These are phyloP conservation scores for Ferrisia virgata DNA, from an alignment of 2,888 invertebrate species.

Conservation along the genomic window DNA sequence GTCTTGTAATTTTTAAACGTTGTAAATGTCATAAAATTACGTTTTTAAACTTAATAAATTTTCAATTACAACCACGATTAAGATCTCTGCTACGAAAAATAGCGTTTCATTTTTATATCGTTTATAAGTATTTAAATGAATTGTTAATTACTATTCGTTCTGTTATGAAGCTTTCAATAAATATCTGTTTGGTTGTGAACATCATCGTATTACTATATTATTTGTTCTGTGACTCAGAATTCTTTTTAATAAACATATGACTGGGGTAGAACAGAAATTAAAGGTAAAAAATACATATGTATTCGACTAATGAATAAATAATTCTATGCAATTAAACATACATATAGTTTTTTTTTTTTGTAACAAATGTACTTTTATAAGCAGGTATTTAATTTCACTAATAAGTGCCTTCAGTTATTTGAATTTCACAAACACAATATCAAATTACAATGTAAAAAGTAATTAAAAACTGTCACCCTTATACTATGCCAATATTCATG, in stretches of 20 bases:
- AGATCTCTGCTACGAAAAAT: not conserved
- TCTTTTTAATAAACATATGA: not conserved
- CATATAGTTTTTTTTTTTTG: too few species aligned
- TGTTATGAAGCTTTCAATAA: constrained; percentile 21
- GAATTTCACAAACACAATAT: not conserved
- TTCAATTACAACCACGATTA: not conserved
- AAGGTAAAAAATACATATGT: not conserved
- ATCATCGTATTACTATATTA: not conserved
- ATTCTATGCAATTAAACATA: too few species aligned
- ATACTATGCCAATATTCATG: not conserved
- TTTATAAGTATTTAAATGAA: not conserved
- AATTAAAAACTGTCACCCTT: not conserved
- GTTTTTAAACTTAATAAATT: not conserved
- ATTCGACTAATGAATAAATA: not conserved
- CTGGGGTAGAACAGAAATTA: not conserved
- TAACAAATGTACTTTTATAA: not conserved
- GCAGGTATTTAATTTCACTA: not conserved
- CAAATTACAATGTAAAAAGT: not conserved
- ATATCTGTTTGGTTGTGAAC: not conserved
- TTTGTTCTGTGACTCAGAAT: not conserved
- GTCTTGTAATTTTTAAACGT: constrained; percentile 5
- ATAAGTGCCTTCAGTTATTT: not conserved
- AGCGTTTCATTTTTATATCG: not conserved
- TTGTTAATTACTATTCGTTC: constrained; percentile 22
- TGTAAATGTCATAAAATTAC: not conserved